These are phyloP conservation scores for Trichogramma evanescens DNA, from an alignment of 2,888 invertebrate genomes.

Conservation along the genomic window DNA sequence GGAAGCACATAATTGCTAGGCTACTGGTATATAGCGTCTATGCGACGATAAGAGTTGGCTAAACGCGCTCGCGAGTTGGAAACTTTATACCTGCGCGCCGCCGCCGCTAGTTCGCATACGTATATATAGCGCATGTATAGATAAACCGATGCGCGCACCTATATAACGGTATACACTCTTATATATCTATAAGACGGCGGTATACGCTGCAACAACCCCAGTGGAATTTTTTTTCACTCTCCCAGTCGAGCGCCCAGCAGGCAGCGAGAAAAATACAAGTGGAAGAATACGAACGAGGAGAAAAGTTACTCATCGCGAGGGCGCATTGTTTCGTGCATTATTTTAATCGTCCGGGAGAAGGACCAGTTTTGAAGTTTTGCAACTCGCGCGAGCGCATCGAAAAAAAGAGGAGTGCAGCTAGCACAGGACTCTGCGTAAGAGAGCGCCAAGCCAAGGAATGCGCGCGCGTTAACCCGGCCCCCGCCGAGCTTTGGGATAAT, in stretches of 20 bases:
- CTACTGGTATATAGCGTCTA: too few relatives aligned
- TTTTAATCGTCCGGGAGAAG: neutral
- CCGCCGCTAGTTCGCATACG: too few relatives aligned
- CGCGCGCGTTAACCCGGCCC: neutral
- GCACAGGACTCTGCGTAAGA: too few relatives aligned
- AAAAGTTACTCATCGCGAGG: conserved; percentile 11
- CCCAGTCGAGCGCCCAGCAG: neutral
- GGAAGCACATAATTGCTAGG: neutral
- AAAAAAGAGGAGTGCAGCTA: too few relatives aligned
- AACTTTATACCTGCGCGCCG: neutral
- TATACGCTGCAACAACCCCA: too few relatives aligned
- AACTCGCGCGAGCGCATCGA: neutral
- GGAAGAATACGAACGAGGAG: conserved; percentile 10
- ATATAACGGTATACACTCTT: too few relatives aligned
- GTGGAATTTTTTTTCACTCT: too few relatives aligned
- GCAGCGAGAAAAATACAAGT: conserved; percentile 4
- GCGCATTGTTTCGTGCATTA: conserved; percentile 7
- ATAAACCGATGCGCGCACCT: too few relatives aligned
- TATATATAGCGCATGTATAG: too few relatives aligned
- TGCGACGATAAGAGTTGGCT: too few relatives aligned
- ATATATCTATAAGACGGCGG: too few relatives aligned
- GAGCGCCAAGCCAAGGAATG: neutral
- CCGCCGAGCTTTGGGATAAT: neutral
- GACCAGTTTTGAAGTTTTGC: neutral
- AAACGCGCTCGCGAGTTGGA: neutral